Evolutionary conservation across 2,888 invertebrate genomes (phyloP), one percentile per base, ranked within the genome.

Genomic region (Luperina testacea): DNA sequence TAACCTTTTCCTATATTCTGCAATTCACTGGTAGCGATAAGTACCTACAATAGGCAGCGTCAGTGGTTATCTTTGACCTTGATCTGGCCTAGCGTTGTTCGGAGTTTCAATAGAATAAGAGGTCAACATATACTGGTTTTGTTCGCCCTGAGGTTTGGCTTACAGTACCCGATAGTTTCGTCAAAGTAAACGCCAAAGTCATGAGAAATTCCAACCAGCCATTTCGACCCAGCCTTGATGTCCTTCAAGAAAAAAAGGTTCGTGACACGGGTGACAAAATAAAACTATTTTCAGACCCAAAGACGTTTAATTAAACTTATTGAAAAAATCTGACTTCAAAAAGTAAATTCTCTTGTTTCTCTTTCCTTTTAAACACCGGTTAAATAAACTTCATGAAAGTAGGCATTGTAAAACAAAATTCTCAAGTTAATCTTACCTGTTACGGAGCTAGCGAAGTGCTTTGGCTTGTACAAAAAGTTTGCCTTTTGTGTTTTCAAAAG

Each of bases 381-480:
- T 70, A 57, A 61, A 13, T 61, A 61, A 79, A 80, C 76, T 86
- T 81, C 63, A 24, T 72, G 24, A 71, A 80, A 80, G 68, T 78
- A 75, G 42, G 45, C 77, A 77, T 80, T 84, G 68, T 77, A 32
- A 75, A 81, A 78, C 70, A 72, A 83, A 88, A 78, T n/a, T 77
- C 64, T 48, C 0, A 65, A 79, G 72, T 83, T 71, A 79, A 81
- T 87, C 86, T 77, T 69, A 86, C 85, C 84, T 85, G 77, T 75
- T 78, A 77, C 61, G 27, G 64, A 70, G 69, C 61, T 64, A 45
- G 32, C 65, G 45, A 80, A 88, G 87, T 83, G 86, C 78, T 77
- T 83, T 77, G 73, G 67, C 81, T 83, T 82, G 81, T 78, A 75
- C n/a, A 75, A 82, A 83, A 85, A 85, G 68, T 86, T 88, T 48